phyloP scores from a whole-genome alignment of 2,888 invertebrate genomes.

The Cataglyphis rosenhaueri region DNA sequence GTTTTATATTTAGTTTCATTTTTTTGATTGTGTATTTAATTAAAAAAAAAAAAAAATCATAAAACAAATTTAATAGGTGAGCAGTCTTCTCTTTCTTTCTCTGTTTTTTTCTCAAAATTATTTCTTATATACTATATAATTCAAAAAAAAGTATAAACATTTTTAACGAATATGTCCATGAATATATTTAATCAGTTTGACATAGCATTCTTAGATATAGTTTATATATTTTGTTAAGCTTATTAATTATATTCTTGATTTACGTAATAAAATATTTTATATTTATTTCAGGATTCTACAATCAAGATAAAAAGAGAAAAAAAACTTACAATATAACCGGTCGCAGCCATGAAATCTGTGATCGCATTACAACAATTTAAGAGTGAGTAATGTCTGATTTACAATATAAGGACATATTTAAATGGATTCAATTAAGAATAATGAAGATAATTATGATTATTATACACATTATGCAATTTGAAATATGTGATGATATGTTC shows the following conservation, averaged over 20 bases:
- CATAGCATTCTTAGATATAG: not conserved
- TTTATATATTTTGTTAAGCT: not conserved
- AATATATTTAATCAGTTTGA: not conserved
- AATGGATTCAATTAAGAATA: not conserved
- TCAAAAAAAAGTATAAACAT: not conserved
- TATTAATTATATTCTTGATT: not conserved
- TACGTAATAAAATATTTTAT: not conserved
- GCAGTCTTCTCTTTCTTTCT: not conserved
- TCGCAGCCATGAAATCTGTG: conserved; percentile 80
- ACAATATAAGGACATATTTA: not conserved
- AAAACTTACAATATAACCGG: conserved; percentile 45
- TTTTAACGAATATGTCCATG: not conserved
- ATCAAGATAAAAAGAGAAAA: conserved; percentile 61
- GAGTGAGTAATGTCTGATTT: conserved; percentile 77
- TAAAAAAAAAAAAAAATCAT: not conserved
- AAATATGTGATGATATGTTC: not conserved
- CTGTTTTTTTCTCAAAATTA: not conserved
- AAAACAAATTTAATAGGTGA: not conserved
- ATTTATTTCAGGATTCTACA: conserved; percentile 62
- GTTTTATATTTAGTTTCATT: no score
- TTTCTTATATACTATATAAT: not conserved
- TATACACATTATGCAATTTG: not conserved
- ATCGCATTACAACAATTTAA: conserved; percentile 81
- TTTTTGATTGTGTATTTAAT: not conserved
- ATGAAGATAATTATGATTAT: not conserved